Evolutionary conservation across 1,140 invertebrate species (phyloP).

Genomic region (Myzus persicae): DNA sequence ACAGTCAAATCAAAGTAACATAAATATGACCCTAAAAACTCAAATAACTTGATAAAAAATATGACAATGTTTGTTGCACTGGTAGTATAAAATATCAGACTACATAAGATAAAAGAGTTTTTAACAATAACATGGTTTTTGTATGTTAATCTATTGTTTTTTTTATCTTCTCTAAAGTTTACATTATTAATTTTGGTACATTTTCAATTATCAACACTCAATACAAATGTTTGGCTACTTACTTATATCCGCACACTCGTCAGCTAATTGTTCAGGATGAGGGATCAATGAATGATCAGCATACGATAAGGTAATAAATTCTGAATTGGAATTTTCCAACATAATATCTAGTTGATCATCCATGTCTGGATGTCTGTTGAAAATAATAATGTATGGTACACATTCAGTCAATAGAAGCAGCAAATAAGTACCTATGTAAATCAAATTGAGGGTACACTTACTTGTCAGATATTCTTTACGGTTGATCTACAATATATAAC

Average conservation of each 20-base stretch:
- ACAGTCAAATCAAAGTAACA: not conserved
- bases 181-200: not conserved
- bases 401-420: not conserved
- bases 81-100: not conserved
- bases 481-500: not conserved
- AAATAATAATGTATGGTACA: not conserved
- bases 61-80: not conserved
- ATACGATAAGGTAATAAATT: conserved; percentile 22
- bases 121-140: not conserved
- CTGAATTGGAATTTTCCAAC: not conserved
- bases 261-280: not conserved
- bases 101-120: not conserved
- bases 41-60: not conserved
- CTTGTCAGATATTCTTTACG: not conserved
- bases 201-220: not conserved
- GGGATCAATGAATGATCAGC: not conserved
- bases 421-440: not conserved
- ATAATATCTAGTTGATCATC: not conserved
- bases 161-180: not conserved
- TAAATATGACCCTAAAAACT: not conserved
- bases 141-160: not conserved
- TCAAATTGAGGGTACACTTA: not conserved
- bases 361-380: not conserved
- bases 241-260: not conserved
- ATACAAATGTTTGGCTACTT: not conserved